Conservation (phyloP, 1,140 invertebrate species). For the Drosophila nigrodunni region DNA sequence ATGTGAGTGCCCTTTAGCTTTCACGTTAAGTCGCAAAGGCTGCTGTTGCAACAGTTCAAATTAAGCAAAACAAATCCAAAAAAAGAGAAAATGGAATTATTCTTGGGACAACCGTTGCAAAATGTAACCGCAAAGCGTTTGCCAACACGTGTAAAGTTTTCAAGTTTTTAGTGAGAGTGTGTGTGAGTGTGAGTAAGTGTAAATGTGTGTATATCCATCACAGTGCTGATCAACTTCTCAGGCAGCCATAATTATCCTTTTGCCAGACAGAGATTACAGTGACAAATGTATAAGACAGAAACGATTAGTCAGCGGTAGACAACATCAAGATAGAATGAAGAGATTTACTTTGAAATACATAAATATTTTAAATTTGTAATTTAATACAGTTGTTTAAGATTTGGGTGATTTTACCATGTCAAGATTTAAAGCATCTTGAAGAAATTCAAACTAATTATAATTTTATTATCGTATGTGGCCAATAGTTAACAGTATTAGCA, state of each 20-base stretch:
- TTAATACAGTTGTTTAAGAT: too few relatives aligned
- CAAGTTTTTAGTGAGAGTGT: conserved; percentile 31
- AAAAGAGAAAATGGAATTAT: conserved; percentile 33
- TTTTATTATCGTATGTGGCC: too few relatives aligned
- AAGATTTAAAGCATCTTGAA: too few relatives aligned
- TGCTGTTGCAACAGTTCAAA: conserved; percentile 63
- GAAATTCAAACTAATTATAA: too few relatives aligned
- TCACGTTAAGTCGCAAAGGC: conserved; percentile 51
- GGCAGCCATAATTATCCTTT: conserved; percentile 35
- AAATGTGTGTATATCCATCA: conserved; percentile 34
- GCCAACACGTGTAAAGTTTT: conserved; percentile 70
- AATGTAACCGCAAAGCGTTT: conserved; percentile 72
- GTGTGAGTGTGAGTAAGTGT: conserved; percentile 21
- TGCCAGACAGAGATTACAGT: background rate
- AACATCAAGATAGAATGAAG: background rate
- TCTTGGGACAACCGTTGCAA: conserved; percentile 36
- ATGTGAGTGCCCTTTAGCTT: conserved; percentile 11
- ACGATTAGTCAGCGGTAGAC: background rate
- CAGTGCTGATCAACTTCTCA: conserved; percentile 24
- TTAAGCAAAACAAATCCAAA: conserved; percentile 62
- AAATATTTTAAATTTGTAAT: too few relatives aligned
- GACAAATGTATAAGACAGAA: background rate
- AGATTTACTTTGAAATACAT: background rate
- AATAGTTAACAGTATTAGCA: too few relatives aligned
- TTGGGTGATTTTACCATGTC: too few relatives aligned